Evolutionary conservation across 2,888 invertebrate genomes (phyloP).

Genomic region (Leptothorax acervorum): DNA sequence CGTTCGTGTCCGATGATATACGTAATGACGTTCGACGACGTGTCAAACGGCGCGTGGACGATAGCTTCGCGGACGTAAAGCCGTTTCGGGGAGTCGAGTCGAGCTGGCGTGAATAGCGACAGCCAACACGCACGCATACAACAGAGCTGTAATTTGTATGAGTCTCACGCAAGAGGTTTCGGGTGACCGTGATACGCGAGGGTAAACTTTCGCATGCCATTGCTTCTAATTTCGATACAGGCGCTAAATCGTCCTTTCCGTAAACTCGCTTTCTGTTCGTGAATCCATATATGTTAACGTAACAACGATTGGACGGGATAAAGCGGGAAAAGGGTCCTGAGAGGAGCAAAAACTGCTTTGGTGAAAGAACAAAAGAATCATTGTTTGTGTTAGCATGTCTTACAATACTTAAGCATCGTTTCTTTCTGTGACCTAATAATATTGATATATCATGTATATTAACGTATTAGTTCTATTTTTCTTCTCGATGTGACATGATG

Average conservation of each 20-base stretch:
- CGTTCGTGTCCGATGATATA: constrained; percentile 49
- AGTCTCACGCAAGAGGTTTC: not conserved
- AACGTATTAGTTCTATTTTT: not conserved
- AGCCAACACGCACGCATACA: constrained; percentile 12
- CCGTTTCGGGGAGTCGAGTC: constrained; percentile 21
- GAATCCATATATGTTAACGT: not conserved
- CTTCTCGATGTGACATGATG: not conserved
- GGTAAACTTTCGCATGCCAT: constrained; percentile 18
- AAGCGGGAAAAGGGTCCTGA: not conserved
- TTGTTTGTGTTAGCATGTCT: not conserved
- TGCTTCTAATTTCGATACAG: constrained; percentile 23
- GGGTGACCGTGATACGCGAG: not conserved
- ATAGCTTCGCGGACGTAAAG: constrained; percentile 42
- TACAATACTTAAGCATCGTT: not conserved
- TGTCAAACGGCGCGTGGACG: constrained; percentile 55
- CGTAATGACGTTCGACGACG: constrained; percentile 53
- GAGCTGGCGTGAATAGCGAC: constrained; percentile 26
- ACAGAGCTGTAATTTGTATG: constrained; percentile 24
- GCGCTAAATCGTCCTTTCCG: constrained; percentile 13
- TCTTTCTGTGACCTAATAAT: not conserved
- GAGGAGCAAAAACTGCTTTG: not conserved
- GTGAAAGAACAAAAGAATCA: not conserved
- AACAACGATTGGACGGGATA: not conserved
- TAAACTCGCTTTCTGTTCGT: not conserved
- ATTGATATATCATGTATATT: not conserved